Base-by-base conservation (phyloP, 2,113 vertebrate species). In the Chelonoidis abingdonii region DNA sequence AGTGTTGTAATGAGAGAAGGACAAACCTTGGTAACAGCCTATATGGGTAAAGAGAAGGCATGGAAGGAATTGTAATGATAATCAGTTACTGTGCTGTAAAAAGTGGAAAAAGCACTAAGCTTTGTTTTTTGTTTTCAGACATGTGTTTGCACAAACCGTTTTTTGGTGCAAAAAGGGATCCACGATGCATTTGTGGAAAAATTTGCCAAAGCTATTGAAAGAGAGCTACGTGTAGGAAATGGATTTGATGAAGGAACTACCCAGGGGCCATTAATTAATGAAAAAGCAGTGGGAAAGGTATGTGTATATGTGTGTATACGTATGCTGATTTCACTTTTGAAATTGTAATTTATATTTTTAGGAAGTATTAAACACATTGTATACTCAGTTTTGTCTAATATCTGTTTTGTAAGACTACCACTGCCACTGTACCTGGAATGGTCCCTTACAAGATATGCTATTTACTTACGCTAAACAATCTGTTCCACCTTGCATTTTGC, bases 191-290 rank as follows among this genome's bases (percentile, higher is more conserved):
- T 99, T 92, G 90, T 99, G 87, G 98, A 98, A 75, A 98, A 98
- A 79, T 97, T 99, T 95, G 98, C 98, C 5, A 95, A 97, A 90
- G 98, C 98, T 21, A 99, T 99, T 97, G 98, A 99, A 69, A 93
- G 89, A 2, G 98, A 99, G 90, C 98, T 99, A 22, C 98, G 31
- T 0, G 79, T 99, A 5, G 99, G 99, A n/a, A 98, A 98, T 79
- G 99, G 99, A 82, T 99, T 99, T 35, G 99, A 99, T 54, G 98
- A 98, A 35, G 96, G 92, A 86, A 99, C 99, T 81, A 99, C 99
- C 1, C 99, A 99, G 93, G 99, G 99, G 4, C 99, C 99, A 0
- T 97, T 99, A 50, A 99, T 99, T 97, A 99, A 99, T 82, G 91
- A 97, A 90, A 98, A 98, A 31, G 99, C 99, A 0, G 99, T 99